Conservation (phyloP, 2,797 vertebrate species). For the Tapera naevia region DNA sequence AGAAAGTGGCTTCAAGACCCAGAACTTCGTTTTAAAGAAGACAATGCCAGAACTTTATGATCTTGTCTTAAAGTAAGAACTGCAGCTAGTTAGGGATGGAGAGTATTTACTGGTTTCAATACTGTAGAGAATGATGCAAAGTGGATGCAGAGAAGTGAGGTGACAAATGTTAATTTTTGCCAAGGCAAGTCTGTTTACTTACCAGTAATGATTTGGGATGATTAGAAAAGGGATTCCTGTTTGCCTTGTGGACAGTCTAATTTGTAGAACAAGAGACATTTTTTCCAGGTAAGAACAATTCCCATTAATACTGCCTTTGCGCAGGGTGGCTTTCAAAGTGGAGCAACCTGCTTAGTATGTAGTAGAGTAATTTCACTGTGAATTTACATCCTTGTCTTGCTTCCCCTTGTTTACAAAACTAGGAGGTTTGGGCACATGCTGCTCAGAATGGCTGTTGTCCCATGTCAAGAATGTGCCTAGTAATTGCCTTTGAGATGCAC, state of each 20-base stretch:
- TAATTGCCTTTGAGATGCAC: not conserved
- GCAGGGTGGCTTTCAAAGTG: not conserved
- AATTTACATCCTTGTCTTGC: not conserved
- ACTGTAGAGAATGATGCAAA: not conserved
- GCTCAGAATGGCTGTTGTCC: not conserved
- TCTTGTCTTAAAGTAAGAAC: constrained; percentile 85
- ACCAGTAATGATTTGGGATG: rapidly evolving
- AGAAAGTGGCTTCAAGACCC: constrained; percentile 84
- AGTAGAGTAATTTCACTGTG: not conserved
- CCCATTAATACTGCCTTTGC: not conserved
- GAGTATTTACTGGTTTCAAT: not conserved
- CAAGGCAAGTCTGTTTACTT: not conserved
- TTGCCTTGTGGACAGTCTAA: not conserved
- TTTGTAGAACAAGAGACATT: not conserved
- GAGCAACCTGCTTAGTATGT: not conserved
- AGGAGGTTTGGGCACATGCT: not conserved
- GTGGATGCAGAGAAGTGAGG: not conserved
- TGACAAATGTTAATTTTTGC: not conserved
- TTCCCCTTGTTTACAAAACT: not conserved
- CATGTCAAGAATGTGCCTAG: not conserved
- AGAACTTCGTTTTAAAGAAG: constrained; percentile 85
- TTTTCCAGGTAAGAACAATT: not conserved
- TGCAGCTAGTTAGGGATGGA: not conserved
- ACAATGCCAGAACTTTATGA: constrained; percentile 89
- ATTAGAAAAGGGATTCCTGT: not conserved